A percentile compares a stretch with the other conserved stretches of the same genome.
These are phyloP conservation scores for Cinclus cinclus DNA, from an alignment of 2,113 vertebrate genomes.

Conservation along the genomic window DNA sequence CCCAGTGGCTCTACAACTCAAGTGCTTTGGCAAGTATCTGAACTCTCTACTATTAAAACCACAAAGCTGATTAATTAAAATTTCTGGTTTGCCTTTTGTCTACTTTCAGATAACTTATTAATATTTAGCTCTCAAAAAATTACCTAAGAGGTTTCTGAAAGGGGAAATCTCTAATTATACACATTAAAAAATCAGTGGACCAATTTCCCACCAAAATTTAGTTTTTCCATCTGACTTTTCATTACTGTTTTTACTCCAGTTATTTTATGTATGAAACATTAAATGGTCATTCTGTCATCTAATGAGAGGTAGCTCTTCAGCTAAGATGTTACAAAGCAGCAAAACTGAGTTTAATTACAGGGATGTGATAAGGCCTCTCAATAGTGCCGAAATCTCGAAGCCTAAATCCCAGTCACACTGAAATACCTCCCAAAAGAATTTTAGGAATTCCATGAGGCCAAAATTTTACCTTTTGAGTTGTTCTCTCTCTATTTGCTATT, in stretches of 20 bases:
- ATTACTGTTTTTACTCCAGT: neutral
- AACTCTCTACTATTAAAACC: neutral
- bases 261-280: neutral
- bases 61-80: neutral
- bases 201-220: neutral
- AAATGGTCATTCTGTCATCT: neutral
- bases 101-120: neutral
- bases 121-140: neutral
- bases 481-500: neutral
- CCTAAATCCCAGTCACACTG: neutral
- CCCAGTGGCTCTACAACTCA: neutral
- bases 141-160: neutral
- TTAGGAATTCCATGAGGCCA: neutral
- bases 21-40: neutral
- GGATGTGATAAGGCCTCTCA: neutral
- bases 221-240: neutral
- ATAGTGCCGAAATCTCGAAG: neutral
- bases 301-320: neutral
- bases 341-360: neutral
- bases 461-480: neutral
- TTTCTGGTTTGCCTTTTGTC: neutral
- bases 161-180: neutral
- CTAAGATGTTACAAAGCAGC: neutral
- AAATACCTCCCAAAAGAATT: neutral
- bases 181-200: neutral